phyloP scores from a whole-genome alignment of 1,140 invertebrate genomes.

The Heterodera schachtii region DNA sequence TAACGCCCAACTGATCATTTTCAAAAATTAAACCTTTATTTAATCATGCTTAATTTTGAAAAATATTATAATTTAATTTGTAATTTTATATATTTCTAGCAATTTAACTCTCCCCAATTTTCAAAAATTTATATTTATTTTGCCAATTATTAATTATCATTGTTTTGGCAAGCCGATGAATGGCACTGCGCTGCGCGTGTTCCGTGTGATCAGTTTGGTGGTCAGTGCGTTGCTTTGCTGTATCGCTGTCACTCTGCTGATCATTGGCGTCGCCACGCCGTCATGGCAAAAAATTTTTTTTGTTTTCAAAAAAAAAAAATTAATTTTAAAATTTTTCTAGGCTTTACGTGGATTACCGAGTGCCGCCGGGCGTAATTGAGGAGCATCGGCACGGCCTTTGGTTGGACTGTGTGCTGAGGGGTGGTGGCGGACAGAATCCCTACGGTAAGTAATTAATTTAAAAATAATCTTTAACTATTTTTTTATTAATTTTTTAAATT shows the following conservation, averaged over 20 bases:
- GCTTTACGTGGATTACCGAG: conserved; percentile 19
- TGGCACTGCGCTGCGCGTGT: conserved; percentile 11
- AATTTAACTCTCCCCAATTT: no score
- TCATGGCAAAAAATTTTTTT: conserved; percentile 15
- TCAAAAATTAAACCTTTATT: no score
- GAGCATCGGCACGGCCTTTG: conserved; percentile 30
- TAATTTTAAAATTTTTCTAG: neutral
- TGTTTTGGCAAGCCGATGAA: conserved; percentile 10
- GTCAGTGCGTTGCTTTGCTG: conserved; percentile 16
- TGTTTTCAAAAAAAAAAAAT: neutral
- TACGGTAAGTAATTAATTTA: neutral
- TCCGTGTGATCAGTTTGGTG: conserved; percentile 12
- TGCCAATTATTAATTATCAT: no score
- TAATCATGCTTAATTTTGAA: no score
- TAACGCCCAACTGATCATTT: no score
- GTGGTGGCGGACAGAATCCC: conserved; percentile 1
- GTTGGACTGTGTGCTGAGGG: conserved; percentile 31
- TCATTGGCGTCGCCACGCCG: conserved; percentile 19
- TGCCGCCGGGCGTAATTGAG: conserved; percentile 15
- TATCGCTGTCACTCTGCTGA: conserved; percentile 1
- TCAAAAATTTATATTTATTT: neutral
- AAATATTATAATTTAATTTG: no score
- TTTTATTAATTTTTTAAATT: no score
- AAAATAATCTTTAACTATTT: no score
- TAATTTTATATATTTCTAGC: no score